These are phyloP conservation scores for Pelvicachromis taeniatus DNA, from an alignment of 2,113 vertebrate species.

Conservation along the genomic window DNA sequence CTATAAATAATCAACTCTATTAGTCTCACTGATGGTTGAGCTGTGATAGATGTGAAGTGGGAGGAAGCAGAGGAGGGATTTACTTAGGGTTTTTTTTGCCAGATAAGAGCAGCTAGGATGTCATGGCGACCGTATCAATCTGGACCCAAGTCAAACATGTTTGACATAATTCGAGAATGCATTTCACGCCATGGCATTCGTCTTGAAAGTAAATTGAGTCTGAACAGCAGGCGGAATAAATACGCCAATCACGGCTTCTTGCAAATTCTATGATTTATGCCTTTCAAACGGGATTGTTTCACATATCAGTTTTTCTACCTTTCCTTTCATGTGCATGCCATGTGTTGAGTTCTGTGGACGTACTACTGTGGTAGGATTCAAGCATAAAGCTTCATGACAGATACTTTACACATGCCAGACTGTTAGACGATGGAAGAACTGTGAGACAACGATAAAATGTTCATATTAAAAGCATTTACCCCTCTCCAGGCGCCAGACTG, in stretches of 20 bases:
- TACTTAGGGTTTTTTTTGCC: neutral
- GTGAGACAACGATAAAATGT: slow-evolving; percentile 74
- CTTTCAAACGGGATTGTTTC: slow-evolving; percentile 30
- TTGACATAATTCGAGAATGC: slow-evolving; percentile 30
- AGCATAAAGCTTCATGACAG: slow-evolving; percentile 59
- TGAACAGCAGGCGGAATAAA: slow-evolving; percentile 41
- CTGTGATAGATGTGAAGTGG: neutral
- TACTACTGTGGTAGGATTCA: slow-evolving; percentile 31
- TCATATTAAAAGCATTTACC: slow-evolving; percentile 78
- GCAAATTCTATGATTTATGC: slow-evolving; percentile 32
- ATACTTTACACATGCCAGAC: slow-evolving; percentile 72
- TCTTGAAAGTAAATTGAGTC: slow-evolving; percentile 27
- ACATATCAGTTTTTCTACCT: slow-evolving; percentile 36
- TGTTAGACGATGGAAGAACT: slow-evolving; percentile 67
- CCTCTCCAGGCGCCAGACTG: slow-evolving; percentile 76
- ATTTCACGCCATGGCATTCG: slow-evolving; percentile 39
- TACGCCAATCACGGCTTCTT: slow-evolving; percentile 35
- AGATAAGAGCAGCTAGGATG: slow-evolving; percentile 16
- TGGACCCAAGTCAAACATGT: slow-evolving; percentile 24
- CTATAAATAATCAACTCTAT: neutral
- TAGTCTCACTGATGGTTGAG: neutral
- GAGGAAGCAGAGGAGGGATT: neutral
- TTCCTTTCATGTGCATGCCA: slow-evolving; percentile 38
- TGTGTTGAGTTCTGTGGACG: slow-evolving; percentile 33
- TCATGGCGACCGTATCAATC: slow-evolving; percentile 16